Base-by-base conservation (phyloP, 2,797 vertebrate species). In the Eupleurogrammus muticus region DNA sequence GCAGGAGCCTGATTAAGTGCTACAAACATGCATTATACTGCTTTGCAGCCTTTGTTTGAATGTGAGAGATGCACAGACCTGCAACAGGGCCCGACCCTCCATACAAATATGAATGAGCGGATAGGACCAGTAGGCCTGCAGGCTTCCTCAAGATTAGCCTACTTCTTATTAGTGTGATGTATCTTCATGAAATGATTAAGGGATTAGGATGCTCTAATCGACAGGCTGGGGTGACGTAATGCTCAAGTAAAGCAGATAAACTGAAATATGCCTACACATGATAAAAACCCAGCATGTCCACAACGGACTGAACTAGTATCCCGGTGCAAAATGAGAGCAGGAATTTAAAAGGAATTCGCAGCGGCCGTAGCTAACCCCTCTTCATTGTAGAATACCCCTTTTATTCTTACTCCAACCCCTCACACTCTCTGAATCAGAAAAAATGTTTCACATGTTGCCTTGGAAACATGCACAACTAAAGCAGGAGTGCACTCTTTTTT, bases 171-270 rank as follows among this genome's bases (percentile, higher is more conserved):
- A 28, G 28, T 58, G 23, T 55, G 44, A 65, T 73, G 47, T 21
- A 42, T 68, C 53, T 49, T 68, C 56, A 56, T 82, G 38, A 75
- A 63, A 70, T 50, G 76, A 91, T 89, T 87, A 90, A 79, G 82
- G 64, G 82, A 87, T 87, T 84, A 84, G 5, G 32, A 20, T 20
- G 40, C 54, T 58, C 60, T 35, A 66, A 65, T 67, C 32, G 73
- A 20, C 48, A 50, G 36, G 21, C 51, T 6, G 19, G 10, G 1
- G 59, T 47, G 34, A 66, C 20, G 50, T 52, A 5, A 38, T 11
- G 17, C 16, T 2, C 0, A 59, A 38, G 19, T 5, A 67, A 56
- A 73, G 2, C 9, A 13, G 17, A 36, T 40, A 7, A 53, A 23
- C 8, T 24, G 13, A 8, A 12, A 51, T 6, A 28, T 28, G 28